A percentile compares a stretch with the other conserved stretches of the same genome.
These are phyloP conservation scores for Clarias pachynema DNA, from an alignment of 2,797 vertebrate genomes.

Conservation along the genomic window DNA sequence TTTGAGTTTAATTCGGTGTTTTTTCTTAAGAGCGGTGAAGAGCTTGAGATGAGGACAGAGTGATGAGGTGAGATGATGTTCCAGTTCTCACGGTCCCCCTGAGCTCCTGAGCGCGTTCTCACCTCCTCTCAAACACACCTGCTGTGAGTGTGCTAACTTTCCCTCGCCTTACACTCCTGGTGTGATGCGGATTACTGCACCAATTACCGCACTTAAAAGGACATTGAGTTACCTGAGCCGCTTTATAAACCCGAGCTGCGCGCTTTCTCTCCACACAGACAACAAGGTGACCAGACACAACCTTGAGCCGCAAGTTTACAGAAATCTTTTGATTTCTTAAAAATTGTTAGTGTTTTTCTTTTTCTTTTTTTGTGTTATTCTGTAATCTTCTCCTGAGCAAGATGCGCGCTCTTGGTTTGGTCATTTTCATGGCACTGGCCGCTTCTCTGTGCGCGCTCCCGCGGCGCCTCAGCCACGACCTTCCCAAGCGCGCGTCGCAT, in stretches of 20 bases:
- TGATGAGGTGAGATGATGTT: not conserved
- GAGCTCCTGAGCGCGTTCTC: conserved; percentile 33
- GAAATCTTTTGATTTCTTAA: not conserved
- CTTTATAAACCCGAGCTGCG: conserved; percentile 63
- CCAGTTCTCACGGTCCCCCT: conserved; percentile 34
- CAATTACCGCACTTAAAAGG: conserved; percentile 60
- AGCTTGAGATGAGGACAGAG: not conserved
- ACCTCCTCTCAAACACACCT: conserved; percentile 49
- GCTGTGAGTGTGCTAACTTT: conserved; percentile 56
- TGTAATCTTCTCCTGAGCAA: not conserved
- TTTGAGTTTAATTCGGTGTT: not conserved
- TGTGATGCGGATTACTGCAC: conserved; percentile 70
- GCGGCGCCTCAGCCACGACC: conserved; percentile 52
- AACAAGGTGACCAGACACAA: conserved; percentile 73
- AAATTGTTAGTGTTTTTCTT: not conserved
- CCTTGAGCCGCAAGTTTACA: conserved; percentile 70
- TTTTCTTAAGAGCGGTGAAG: no score
- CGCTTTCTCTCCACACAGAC: conserved; percentile 60
- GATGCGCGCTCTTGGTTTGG: conserved; percentile 62
- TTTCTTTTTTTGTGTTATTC: not conserved
- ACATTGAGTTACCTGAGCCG: conserved; percentile 50
- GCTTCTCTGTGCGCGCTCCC: conserved; percentile 60
- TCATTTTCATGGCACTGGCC: conserved; percentile 55
- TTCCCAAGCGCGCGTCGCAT: conserved; percentile 40
- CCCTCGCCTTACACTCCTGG: conserved; percentile 61